Base-by-base conservation (phyloP, 2,888 invertebrate species). In the Ormyrus thymus region DNA sequence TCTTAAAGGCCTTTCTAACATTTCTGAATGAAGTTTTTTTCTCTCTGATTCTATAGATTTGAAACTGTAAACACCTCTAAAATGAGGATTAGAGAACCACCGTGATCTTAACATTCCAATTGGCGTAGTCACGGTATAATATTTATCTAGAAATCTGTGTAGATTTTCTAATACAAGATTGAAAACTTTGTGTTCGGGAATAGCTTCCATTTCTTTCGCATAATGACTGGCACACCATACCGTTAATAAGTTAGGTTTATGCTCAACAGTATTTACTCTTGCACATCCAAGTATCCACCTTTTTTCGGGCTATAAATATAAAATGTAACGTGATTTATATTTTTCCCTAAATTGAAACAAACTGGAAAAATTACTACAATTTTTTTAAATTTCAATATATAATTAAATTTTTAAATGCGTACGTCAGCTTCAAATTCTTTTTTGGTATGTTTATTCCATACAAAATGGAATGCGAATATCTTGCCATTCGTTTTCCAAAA, bases 31-130 rank as follows among this genome's bases (percentile, higher is more conserved):
- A 10, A 72, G 53, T 56, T 92, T 55, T 45, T 50, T 29, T 15
- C 72, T 72, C n/a, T 72, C 43, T 7, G 61, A 10, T n/a, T 53
- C 53, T 6, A 61, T n/a, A 10, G 59, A 53, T 50, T 92, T 91
- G 86, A 91, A 94, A 0, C 93, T 92, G 87, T 96, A 96, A 0
- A 94, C 93, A 6, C 97, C 96, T 59, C 92, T 91, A 1, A 94
- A 94, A 87, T 92, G 93, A 0, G 93, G 92, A 89, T 95, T 94
- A 0, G 91, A 91, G 79, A 91, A 91, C 96, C 96, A 96, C 0
- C 90, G 90, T 0, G 95, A 93, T 83, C 95, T 95, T 29, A 91
- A 81, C 81, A 93, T 86, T 66, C 88, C 87, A 0, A 90, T 91
- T 7, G 93, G 92, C 50, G 89, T 83, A 1, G 92, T 90, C 48